Conservation (phyloP, 2,797 vertebrate species). For the Acanthurus leucopareius region DNA sequence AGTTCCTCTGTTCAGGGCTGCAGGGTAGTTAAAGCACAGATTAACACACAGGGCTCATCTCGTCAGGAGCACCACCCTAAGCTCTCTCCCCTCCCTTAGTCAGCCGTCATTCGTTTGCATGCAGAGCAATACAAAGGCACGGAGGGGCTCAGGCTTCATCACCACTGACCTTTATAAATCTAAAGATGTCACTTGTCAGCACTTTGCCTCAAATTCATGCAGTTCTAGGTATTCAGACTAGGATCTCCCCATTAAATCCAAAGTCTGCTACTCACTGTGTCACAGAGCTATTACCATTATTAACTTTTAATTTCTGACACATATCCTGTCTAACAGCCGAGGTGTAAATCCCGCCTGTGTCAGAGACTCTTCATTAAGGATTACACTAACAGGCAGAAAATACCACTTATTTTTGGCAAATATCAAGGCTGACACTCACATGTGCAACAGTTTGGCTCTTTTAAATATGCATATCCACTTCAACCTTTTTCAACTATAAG, state of each 20-base stretch:
- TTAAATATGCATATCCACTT: constrained; percentile 55
- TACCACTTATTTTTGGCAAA: neutral
- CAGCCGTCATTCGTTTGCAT: constrained; percentile 31
- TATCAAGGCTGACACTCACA: neutral
- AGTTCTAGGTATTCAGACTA: constrained; percentile 4
- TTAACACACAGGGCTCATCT: constrained; percentile 79
- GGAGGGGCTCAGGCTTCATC: neutral
- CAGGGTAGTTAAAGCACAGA: constrained; percentile 74
- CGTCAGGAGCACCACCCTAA: constrained; percentile 70
- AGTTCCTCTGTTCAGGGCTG: constrained; percentile 39
- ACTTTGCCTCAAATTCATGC: neutral
- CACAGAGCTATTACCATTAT: neutral
- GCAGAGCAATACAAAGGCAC: constrained; percentile 5
- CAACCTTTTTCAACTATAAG: constrained; percentile 20
- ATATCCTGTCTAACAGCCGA: constrained; percentile 23
- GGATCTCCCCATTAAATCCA: constrained; percentile 4
- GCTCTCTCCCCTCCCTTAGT: constrained; percentile 33
- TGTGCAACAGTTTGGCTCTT: constrained; percentile 10
- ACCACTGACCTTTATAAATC: constrained; percentile 1
- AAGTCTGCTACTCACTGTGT: neutral
- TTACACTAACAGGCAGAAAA: constrained; percentile 15
- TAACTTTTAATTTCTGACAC: constrained; percentile 18
- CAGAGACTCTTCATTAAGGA: constrained; percentile 33
- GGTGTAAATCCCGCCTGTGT: constrained; percentile 34
- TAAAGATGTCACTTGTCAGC: neutral